Evolutionary conservation across 2,113 vertebrate species (phyloP).

Genomic region (Neoarius graeffei): DNA sequence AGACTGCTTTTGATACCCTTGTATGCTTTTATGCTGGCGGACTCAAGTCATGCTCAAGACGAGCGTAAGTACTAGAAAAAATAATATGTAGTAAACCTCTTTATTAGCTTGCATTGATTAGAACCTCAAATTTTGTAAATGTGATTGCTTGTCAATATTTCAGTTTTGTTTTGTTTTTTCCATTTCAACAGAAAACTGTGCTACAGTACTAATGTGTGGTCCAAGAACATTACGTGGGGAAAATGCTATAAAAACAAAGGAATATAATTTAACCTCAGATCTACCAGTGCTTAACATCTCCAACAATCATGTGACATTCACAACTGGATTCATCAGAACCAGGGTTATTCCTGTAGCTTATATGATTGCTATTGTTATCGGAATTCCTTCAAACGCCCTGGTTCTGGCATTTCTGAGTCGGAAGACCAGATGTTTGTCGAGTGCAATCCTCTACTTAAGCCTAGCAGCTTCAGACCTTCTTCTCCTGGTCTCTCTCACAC

Average conservation of each 20-base stretch:
- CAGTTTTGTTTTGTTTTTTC: slow-evolving; percentile 6
- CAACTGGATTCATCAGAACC: slow-evolving; percentile 78
- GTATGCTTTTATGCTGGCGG: slow-evolving; percentile 58
- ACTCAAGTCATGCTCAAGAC: slow-evolving; percentile 54
- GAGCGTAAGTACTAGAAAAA: slow-evolving; percentile 56
- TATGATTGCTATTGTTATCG: slow-evolving; percentile 76
- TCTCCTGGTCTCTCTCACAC: slow-evolving; percentile 79
- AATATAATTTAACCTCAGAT: slow-evolving; percentile 12
- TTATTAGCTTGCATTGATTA: neutral
- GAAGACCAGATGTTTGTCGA: slow-evolving; percentile 71
- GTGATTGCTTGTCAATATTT: neutral
- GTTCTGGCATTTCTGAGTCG: slow-evolving; percentile 79
- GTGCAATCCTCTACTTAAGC: slow-evolving; percentile 81
- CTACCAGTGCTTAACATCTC: slow-evolving; percentile 51
- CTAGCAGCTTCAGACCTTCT: slow-evolving; percentile 83
- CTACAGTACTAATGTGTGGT: neutral
- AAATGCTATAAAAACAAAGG: fast-evolving
- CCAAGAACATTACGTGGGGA: slow-evolving; percentile 65
- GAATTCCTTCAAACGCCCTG: slow-evolving; percentile 80
- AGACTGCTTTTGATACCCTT: slow-evolving; percentile 29
- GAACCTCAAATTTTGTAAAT: neutral
- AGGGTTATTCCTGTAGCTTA: slow-evolving; percentile 79
- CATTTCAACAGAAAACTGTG: slow-evolving; percentile 55
- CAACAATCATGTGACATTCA: slow-evolving; percentile 62
- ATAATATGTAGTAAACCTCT: neutral